A percentile compares a stretch with the other conserved stretches of the same genome.
Conservation (phyloP, 2,113 vertebrate species). For the Channa maculata region DNA sequence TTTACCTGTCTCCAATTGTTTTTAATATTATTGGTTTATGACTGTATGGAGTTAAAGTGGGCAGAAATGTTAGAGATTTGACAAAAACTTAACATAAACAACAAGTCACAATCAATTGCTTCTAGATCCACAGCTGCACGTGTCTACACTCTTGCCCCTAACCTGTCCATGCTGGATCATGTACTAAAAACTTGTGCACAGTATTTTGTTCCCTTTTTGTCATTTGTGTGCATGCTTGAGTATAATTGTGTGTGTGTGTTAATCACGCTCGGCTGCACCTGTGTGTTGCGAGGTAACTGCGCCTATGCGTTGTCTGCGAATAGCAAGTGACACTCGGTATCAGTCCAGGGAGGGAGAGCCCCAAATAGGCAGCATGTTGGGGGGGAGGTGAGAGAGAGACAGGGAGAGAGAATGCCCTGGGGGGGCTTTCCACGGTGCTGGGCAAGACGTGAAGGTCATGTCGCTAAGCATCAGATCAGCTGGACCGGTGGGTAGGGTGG, state of each 20-base stretch:
- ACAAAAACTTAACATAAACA: no score
- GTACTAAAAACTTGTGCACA: conserved; percentile 2
- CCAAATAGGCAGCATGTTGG: conserved; percentile 41
- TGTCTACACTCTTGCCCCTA: not conserved
- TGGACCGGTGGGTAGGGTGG: conserved; percentile 54
- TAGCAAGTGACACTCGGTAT: conserved; percentile 64
- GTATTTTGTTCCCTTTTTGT: not conserved
- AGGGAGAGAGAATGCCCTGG: conserved; percentile 30
- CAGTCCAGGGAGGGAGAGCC: conserved; percentile 44
- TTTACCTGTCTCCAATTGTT: no score
- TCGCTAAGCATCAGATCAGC: conserved; percentile 79
- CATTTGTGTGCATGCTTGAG: not conserved
- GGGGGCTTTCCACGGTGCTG: conserved; percentile 58
- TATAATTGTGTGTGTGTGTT: conserved; percentile 20
- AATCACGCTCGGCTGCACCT: conserved; percentile 56
- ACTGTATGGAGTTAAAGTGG: no score
- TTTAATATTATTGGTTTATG: no score
- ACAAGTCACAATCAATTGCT: no score
- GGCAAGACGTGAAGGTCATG: conserved; percentile 76
- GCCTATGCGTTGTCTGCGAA: conserved; percentile 25
- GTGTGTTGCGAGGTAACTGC: conserved; percentile 24
- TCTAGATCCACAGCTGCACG: not conserved
- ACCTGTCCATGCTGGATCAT: conserved; percentile 6
- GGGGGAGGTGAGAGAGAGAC: conserved; percentile 22
- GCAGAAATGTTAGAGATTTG: no score